phyloP scores from a whole-genome alignment of 30 jellyfish, hydroid and myxozoan species.

The Hydractinia echinata region DNA sequence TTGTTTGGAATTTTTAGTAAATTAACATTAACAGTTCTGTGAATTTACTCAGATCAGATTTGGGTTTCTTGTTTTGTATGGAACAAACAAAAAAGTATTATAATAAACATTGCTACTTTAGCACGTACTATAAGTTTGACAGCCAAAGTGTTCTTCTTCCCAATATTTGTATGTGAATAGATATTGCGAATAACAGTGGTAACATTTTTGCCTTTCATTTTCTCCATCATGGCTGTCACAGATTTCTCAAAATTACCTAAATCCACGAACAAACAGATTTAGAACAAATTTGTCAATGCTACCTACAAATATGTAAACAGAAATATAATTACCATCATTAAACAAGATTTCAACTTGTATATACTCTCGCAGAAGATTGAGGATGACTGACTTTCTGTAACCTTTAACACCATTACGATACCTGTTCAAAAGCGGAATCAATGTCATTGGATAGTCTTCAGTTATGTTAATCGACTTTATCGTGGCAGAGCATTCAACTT shows the following conservation, averaged over 20 bases:
- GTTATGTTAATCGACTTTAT: no score
- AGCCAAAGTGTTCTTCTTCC: conserved; percentile 67
- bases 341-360: conserved; percentile 75
- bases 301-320: neutral
- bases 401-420: conserved; percentile 88
- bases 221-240: conserved; percentile 61
- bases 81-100: no score
- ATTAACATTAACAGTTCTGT: no score
- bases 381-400: conserved; percentile 70
- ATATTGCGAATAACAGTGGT: conserved; percentile 42
- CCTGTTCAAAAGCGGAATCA: conserved; percentile 24
- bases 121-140: conserved; percentile 66
- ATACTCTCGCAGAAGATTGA: conserved; percentile 58
- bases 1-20: no score
- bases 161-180: conserved; percentile 80
- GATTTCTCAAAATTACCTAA: conserved; percentile 91
- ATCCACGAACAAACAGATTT: neutral
- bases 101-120: no score
- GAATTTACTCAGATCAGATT: no score
- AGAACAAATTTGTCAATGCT: neutral
- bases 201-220: conserved; percentile 46
- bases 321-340: conserved; percentile 65
- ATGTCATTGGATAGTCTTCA: no score
- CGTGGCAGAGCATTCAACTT: no score
- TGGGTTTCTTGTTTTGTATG: no score